Conservation (phyloP, 92 coral and sea anemone species). For the Isaurus tuberculatus region DNA sequence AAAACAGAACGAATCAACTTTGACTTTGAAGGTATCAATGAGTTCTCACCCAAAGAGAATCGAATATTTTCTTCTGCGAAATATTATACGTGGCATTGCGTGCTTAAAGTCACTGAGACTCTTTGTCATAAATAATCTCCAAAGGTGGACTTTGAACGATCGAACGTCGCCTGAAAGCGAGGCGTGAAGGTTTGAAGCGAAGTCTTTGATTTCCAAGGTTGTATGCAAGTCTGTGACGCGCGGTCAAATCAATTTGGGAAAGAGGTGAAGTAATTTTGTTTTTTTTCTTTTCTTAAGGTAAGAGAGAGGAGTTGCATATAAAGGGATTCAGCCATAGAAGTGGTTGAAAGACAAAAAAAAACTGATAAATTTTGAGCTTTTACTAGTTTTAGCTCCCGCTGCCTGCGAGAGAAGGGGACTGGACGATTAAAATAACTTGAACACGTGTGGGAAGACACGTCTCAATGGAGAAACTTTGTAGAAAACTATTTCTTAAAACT, state of each 20-base stretch:
- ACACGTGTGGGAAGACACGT: not conserved
- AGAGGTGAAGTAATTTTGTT: not conserved
- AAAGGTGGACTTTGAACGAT: conserved; percentile 36
- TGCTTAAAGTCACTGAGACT: not conserved
- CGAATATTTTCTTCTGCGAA: not conserved
- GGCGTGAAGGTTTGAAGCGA: conserved; percentile 27
- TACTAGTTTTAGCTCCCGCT: not conserved
- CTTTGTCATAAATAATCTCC: not conserved
- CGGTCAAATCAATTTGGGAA: not conserved
- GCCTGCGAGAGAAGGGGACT: not conserved
- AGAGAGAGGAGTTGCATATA: not conserved
- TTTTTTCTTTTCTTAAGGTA: not conserved
- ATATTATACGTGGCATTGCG: conserved; percentile 22
- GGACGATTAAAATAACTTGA: not conserved
- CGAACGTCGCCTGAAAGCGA: conserved; percentile 12
- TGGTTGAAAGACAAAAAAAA: not conserved
- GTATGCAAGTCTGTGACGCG: not conserved
- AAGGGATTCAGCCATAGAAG: not conserved
- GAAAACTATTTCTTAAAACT: not conserved
- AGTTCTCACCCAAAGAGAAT: too few species aligned
- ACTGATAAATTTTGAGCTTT: not conserved
- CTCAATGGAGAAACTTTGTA: not conserved
- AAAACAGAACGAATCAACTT: not conserved
- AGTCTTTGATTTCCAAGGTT: not conserved
- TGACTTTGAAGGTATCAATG: not conserved